These are phyloP conservation scores for Ephestia elutella DNA, from an alignment of 1,140 invertebrate species.

Conservation along the genomic window DNA sequence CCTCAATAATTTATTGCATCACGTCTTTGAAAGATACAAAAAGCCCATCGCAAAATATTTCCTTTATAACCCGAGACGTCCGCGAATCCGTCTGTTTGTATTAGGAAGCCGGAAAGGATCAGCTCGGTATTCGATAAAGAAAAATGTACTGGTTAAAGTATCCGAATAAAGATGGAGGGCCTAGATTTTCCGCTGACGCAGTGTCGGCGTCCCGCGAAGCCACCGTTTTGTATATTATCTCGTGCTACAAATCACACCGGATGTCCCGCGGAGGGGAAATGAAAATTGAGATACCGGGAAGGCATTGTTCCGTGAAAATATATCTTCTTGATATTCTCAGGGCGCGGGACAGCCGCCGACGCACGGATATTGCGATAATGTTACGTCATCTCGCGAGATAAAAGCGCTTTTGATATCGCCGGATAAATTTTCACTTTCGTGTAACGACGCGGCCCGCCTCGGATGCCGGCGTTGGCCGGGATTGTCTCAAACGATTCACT, in stretches of 20 bases:
- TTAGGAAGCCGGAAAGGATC: constrained; percentile 27
- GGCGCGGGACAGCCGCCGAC: constrained; percentile 49
- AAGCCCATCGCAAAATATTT: neutral
- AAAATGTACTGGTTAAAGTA: constrained; percentile 42
- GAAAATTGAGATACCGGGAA: constrained; percentile 68
- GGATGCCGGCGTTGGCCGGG: constrained; percentile 11
- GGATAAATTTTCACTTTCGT: constrained; percentile 49
- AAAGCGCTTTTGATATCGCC: constrained; percentile 44
- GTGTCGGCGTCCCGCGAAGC: constrained; percentile 48
- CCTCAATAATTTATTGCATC: constrained; percentile 3
- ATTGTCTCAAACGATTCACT: constrained; percentile 19
- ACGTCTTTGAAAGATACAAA: constrained; percentile 1
- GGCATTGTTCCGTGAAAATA: constrained; percentile 68
- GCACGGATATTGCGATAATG: constrained; percentile 60
- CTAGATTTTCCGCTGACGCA: constrained; percentile 51
- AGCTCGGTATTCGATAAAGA: constrained; percentile 36
- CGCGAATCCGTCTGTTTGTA: constrained; percentile 21
- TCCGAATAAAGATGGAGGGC: constrained; percentile 39
- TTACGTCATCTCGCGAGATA: constrained; percentile 48
- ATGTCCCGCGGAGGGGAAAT: constrained; percentile 62
- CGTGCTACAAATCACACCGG: constrained; percentile 65
- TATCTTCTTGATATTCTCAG: constrained; percentile 65
- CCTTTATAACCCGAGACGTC: constrained; percentile 3
- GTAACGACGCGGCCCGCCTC: constrained; percentile 20
- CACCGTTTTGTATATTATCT: constrained; percentile 68